Conservation (phyloP, 1,140 invertebrate genomes). For the Drosophila sp. region DNA sequence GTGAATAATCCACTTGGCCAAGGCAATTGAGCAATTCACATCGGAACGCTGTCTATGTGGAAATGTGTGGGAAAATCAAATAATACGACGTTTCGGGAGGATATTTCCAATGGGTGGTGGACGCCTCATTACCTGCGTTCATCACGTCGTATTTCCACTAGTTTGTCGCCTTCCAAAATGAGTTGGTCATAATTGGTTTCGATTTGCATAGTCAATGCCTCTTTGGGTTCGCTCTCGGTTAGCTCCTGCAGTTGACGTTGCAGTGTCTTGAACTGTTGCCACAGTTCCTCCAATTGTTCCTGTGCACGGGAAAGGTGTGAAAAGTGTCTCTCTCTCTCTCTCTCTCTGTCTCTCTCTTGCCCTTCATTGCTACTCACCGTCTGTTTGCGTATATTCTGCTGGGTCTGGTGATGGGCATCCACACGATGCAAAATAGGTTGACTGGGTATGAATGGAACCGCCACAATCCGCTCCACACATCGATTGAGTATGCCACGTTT, state of each 20-base stretch:
- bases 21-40: slow-evolving; percentile 73
- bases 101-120: slow-evolving; percentile 25
- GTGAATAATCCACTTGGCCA: slow-evolving; percentile 74
- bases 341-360: too few species aligned
- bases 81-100: not conserved
- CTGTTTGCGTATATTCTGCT: slow-evolving; percentile 72
- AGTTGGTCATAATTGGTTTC: slow-evolving; percentile 81
- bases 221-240: slow-evolving; percentile 75
- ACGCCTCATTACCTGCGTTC: slow-evolving; percentile 62
- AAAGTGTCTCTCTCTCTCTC: not conserved
- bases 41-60: slow-evolving; percentile 64
- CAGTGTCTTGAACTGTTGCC: slow-evolving; percentile 76
- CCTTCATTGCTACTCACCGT: slow-evolving; percentile 44
- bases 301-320: slow-evolving; percentile 5
- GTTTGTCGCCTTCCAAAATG: slow-evolving; percentile 76
- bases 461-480: slow-evolving; percentile 63
- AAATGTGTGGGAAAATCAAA: not conserved
- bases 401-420: slow-evolving; percentile 74
- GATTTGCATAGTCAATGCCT: slow-evolving; percentile 77
- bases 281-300: slow-evolving; percentile 72
- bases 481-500: slow-evolving; percentile 63
- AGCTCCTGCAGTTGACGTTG: slow-evolving; percentile 76
- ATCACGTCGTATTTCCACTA: slow-evolving; percentile 71
- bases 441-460: slow-evolving; percentile 65
- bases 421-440: slow-evolving; percentile 69